phyloP scores from a whole-genome alignment of 2,113 vertebrate genomes.

The Uria lomvia region DNA sequence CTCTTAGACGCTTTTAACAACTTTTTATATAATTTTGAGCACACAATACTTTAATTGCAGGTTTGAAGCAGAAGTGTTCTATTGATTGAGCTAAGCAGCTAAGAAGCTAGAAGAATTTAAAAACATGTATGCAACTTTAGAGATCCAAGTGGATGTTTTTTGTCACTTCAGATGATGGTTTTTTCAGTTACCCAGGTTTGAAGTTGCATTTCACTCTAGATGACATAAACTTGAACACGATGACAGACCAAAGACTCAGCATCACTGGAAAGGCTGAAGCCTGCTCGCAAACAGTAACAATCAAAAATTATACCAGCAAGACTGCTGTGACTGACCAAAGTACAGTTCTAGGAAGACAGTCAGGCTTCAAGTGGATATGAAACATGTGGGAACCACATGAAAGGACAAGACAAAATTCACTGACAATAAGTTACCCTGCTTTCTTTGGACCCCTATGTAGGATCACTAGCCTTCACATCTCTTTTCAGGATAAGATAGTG shows the following conservation, averaged over 20 bases:
- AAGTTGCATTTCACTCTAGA: not conserved
- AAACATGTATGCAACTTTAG: not conserved
- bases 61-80: not conserved
- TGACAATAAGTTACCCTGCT: not conserved
- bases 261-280: not conserved
- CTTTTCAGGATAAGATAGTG: not conserved
- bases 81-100: not conserved
- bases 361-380: not conserved
- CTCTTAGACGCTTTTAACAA: not conserved
- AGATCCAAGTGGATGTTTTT: not conserved
- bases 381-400: not conserved
- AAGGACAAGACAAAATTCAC: not conserved
- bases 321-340: not conserved
- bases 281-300: not conserved
- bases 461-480: not conserved
- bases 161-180: not conserved
- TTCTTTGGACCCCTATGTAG: not conserved
- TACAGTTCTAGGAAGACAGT: not conserved
- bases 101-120: not conserved
- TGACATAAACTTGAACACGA: not conserved
- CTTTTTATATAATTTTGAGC: not conserved
- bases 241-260: not conserved
- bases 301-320: not conserved
- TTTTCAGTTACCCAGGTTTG: not conserved
- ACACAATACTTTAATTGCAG: not conserved